These are phyloP conservation scores for Archips xylosteana DNA, from an alignment of 2,888 invertebrate species.

Conservation along the genomic window DNA sequence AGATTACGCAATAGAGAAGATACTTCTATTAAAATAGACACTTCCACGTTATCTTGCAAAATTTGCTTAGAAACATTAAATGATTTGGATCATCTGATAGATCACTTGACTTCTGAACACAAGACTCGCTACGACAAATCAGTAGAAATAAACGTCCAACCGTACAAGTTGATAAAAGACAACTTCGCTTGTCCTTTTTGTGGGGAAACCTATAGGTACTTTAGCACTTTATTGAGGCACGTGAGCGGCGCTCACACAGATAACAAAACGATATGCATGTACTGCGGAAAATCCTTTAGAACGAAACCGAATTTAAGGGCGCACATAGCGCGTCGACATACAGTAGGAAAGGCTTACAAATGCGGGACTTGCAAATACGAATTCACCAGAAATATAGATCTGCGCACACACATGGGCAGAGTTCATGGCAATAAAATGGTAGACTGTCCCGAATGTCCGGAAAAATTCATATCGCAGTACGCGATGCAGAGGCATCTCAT, in stretches of 20 bases:
- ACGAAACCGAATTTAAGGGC: constrained; percentile 66
- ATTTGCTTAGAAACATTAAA: constrained; percentile 58
- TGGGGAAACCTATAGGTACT: constrained; percentile 61
- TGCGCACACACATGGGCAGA: constrained; percentile 63
- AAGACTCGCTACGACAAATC: constrained; percentile 57
- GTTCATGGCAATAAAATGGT: constrained; percentile 61
- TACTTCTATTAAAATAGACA: constrained; percentile 71
- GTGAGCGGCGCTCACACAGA: constrained; percentile 63
- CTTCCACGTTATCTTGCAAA: constrained; percentile 63
- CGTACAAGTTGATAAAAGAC: constrained; percentile 63
- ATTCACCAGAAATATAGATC: constrained; percentile 56
- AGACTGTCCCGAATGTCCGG: constrained; percentile 63
- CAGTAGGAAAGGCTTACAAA: constrained; percentile 53
- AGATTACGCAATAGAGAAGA: constrained; percentile 65
- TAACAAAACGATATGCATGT: constrained; percentile 67
- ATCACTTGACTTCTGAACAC: constrained; percentile 63
- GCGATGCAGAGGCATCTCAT: constrained; percentile 66
- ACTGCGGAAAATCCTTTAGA: constrained; percentile 67
- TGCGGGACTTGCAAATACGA: constrained; percentile 59
- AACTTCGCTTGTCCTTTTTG: constrained; percentile 68
- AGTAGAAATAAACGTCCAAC: constrained; percentile 57
- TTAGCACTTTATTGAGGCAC: constrained; percentile 65
- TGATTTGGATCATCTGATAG: constrained; percentile 57
- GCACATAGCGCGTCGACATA: constrained; percentile 63
- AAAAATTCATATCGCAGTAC: constrained; percentile 67